A percentile compares a stretch with the other conserved stretches of the same genome.
phyloP scores from a whole-genome alignment of 1,140 invertebrate species.

The Danaus plexippus region DNA sequence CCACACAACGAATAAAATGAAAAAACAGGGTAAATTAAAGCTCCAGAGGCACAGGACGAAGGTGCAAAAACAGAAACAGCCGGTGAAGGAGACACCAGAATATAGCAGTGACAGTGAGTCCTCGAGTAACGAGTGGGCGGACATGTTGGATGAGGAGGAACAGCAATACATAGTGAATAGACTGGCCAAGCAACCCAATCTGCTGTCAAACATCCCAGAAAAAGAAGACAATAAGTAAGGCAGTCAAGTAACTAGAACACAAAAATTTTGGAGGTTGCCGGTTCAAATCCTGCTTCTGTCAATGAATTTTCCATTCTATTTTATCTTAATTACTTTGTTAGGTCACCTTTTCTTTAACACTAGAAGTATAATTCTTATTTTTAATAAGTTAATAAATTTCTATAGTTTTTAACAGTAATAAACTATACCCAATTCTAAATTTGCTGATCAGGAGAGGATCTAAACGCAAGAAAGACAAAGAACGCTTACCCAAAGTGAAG shows the following conservation, averaged over 20 bases:
- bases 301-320: too few species aligned
- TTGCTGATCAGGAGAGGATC: constrained; percentile 35
- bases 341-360: too few species aligned
- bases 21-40: constrained; percentile 75
- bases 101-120: constrained; percentile 60
- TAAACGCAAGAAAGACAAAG: constrained; percentile 36
- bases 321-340: too few species aligned
- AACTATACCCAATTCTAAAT: constrained; percentile 2
- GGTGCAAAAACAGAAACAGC: constrained; percentile 62
- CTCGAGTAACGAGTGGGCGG: constrained; percentile 71
- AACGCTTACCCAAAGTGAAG: constrained; percentile 23
- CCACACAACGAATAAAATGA: constrained; percentile 75
- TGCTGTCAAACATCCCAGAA: constrained; percentile 53
- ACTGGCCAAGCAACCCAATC: constrained; percentile 47
- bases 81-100: constrained; percentile 28
- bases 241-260: too few species aligned
- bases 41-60: constrained; percentile 60
- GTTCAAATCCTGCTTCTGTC: too few species aligned
- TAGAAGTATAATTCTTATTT: too few species aligned
- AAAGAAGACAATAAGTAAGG: constrained; percentile 39
- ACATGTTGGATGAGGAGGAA: constrained; percentile 77
- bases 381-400: not conserved
- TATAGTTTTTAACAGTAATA: not conserved
- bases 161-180: constrained; percentile 74
- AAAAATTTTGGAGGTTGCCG: too few species aligned